Evolutionary conservation across 2,113 vertebrate species (phyloP).

Genomic region (Oriolus oriolus): DNA sequence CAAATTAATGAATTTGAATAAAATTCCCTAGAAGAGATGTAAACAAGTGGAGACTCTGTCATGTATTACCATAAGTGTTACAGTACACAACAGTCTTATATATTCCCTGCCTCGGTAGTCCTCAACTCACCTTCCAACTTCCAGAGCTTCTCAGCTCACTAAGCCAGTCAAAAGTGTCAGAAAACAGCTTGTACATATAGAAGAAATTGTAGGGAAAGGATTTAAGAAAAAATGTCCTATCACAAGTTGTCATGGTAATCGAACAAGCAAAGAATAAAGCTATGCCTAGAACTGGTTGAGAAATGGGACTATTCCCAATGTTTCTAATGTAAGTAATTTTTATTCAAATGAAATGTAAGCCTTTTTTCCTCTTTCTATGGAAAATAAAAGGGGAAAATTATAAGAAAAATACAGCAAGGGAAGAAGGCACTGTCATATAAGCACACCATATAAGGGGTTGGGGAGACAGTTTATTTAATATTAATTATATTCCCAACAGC

Average conservation of each 20-base stretch:
- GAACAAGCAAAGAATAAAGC: neutral
- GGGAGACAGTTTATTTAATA: neutral
- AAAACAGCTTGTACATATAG: neutral
- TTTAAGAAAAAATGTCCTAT: neutral
- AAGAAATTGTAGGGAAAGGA: neutral
- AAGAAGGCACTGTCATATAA: neutral
- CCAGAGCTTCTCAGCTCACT: neutral
- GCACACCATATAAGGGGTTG: accelerated
- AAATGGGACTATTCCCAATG: neutral
- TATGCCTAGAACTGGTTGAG: neutral
- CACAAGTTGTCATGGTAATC: neutral
- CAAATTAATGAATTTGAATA: neutral
- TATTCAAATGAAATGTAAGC: neutral
- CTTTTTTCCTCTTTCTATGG: neutral
- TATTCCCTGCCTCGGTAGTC: neutral
- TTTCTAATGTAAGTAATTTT: neutral
- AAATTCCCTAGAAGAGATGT: neutral
- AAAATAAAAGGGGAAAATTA: neutral
- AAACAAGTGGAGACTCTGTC: neutral
- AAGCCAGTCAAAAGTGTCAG: neutral
- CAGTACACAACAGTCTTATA: neutral
- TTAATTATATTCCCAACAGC: neutral
- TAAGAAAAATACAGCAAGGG: neutral
- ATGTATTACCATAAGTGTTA: neutral
- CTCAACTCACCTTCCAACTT: neutral